Evolutionary conservation across 2,113 vertebrate species (phyloP), one percentile per base, ranked within the genome.

Genomic region (Erpornis zantholeuca): DNA sequence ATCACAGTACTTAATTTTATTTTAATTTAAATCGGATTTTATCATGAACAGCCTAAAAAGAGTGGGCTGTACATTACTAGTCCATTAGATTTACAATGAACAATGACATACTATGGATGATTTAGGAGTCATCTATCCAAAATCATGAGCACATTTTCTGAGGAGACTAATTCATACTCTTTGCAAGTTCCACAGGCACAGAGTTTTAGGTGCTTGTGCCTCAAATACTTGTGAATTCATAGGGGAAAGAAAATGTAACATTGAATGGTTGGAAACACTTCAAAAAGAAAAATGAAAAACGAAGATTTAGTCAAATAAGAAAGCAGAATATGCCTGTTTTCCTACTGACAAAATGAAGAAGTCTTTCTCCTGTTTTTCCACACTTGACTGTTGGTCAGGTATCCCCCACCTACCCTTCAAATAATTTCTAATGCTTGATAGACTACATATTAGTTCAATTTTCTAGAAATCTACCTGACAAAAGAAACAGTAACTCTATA

Each of bases 11-110:
- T 87, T 68, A 57, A 73, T 42, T 47, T 22, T 81, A n/a, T 82
- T 82, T 91, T 78, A 85, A 82, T 94, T 94, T 68, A 88, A 73
- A 93, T 80, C 29, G 5, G 10, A 81, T 66, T 86, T 90, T 8
- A 33, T 42, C 25, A 38, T 65, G 36, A 82, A 33, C 18, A 53
- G 38, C 14, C 8, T 86, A 72, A 65, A 16, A 54, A 69, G 87
- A 69, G 4, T 24, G 22, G 28, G 18, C 25, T 91, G n/a, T 19
- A 29, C 69, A 36, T 85, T 90, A 69, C 45, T 78, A 80, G 27
- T 38, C 56, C 36, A 82, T 91, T 71, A 69, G n/a, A 76, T 68
- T 77, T 86, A 70, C 47, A 78, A n/a, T 76, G 73, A 92, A 38
- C 8, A 56, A 16, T 79, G 77, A 38, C 24, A 9, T 85, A 29